A percentile compares a stretch with the other conserved stretches of the same genome.
Evolutionary conservation across 2,888 invertebrate genomes (phyloP).

Genomic region (Strigamia crassipes): DNA sequence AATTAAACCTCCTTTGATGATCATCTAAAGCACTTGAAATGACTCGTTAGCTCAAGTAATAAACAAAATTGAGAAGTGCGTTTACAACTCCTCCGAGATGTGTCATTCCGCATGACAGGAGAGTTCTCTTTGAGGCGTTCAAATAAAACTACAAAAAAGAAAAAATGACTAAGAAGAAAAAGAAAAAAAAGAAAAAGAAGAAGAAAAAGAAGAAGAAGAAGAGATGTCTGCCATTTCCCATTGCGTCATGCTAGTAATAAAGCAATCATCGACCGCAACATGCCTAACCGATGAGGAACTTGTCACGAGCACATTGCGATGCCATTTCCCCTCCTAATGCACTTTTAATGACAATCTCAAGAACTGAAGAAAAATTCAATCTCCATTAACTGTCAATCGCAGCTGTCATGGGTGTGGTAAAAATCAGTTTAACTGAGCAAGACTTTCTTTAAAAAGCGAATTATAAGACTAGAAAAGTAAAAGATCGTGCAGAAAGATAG

Average conservation of each 20-base stretch:
- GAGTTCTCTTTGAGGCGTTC: not conserved
- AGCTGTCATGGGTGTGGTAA: slow-evolving; percentile 36
- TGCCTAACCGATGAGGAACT: slow-evolving; percentile 27
- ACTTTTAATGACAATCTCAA: slow-evolving; percentile 43
- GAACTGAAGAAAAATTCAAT: slow-evolving; percentile 43
- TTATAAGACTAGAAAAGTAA: not conserved
- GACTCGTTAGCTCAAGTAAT: not conserved
- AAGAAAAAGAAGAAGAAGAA: not conserved
- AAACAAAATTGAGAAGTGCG: slow-evolving; percentile 19
- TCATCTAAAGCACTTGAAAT: slow-evolving; percentile 5
- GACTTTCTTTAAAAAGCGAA: not conserved
- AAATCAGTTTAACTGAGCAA: slow-evolving; percentile 3
- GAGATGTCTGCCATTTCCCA: slow-evolving; percentile 24
- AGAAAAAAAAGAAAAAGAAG: not conserved
- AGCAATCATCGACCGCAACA: slow-evolving; percentile 37
- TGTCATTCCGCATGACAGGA: not conserved
- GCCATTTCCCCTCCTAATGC: slow-evolving; percentile 41
- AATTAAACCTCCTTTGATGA: slow-evolving; percentile 23
- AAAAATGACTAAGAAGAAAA: too few species aligned
- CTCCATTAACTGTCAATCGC: slow-evolving; percentile 45
- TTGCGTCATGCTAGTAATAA: slow-evolving; percentile 8
- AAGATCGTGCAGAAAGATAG: not conserved
- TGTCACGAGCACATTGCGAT: slow-evolving; percentile 43
- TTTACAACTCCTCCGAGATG: slow-evolving; percentile 10
- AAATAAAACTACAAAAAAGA: too few species aligned